Base-by-base conservation (phyloP, 2,797 vertebrate species). In the Meriones psammophilus region DNA sequence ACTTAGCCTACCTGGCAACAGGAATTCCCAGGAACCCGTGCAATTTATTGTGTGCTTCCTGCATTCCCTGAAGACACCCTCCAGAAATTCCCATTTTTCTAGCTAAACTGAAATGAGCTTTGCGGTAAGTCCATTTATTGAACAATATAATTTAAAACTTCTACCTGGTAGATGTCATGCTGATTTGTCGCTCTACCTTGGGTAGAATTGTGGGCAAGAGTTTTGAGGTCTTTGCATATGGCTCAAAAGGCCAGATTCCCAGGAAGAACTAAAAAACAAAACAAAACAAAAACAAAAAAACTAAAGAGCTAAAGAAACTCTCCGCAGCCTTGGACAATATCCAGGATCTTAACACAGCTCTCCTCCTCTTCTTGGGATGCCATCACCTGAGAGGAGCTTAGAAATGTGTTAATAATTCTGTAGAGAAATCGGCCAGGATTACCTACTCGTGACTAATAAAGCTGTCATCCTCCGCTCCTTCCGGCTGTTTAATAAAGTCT, bases 381-480 rank as follows among this genome's bases (percentile, higher is more conserved):
- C 88, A 97, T 98, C 92, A 89, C 74, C 74, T 26, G 84, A 97
- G 80, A 60, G 91, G 93, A 89, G 89, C 97, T 98, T 97, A 98
- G 88, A 96, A 98, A 98, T 97, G 97, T 97, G 94, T 95, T 98
- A 97, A 97, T 98, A 98, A 98, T 98, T 98, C 98, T 98, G 98
- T 96, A 94, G 97, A 98, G 98, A 98, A 98, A 97, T 94, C 94
- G 91, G 96, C 95, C 98, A 96, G 97, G 96, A 98, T 98, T 98
- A 97, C 94, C 96, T 98, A 58, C 92, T 97, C 96, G 94, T 98
- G 98, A 98, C 98, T 98, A 98, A 98, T 98, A 98, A 98, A 98
- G 97, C 98, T 98, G 98, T 98, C 98, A 98, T 97, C 96, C 91
- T 92, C 97, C 89, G 97, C 97, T 97, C 92, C 95, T 98, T 98